Conservation (phyloP, 30 jellyfish, hydroid and myxozoan species). For the Clytia hemisphaerica region DNA sequence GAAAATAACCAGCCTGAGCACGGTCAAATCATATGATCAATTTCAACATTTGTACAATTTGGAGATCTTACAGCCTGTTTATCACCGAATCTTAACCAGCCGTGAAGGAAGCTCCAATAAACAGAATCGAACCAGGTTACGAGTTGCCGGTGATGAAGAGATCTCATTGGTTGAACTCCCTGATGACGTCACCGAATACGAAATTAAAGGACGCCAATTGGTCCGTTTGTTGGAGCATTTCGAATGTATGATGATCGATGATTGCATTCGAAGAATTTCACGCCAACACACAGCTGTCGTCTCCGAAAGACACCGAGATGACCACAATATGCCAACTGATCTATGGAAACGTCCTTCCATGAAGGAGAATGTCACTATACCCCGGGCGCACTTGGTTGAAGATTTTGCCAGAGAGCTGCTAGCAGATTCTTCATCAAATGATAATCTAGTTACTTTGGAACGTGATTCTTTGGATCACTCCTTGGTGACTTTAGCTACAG, state of each 20-base stretch:
- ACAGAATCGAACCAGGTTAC: too few relatives aligned
- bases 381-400: slow-evolving; percentile 59
- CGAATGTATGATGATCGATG: slow-evolving; percentile 68
- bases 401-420: slow-evolving; percentile 29
- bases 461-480: slow-evolving; percentile 46
- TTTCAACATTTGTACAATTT: slow-evolving; percentile 37
- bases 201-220: slow-evolving; percentile 61
- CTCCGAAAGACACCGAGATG: slow-evolving; percentile 70
- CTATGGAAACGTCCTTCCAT: slow-evolving; percentile 69
- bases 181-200: slow-evolving; percentile 54
- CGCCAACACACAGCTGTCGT: slow-evolving; percentile 65
- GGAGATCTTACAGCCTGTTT: slow-evolving; percentile 50
- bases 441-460: not conserved
- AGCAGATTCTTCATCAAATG: too few relatives aligned
- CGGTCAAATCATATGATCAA: slow-evolving; percentile 21
- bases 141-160: slow-evolving; percentile 49
- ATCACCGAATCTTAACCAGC: slow-evolving; percentile 50
- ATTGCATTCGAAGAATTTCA: slow-evolving; percentile 51
- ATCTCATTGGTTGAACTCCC: slow-evolving; percentile 35
- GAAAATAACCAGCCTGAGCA: slow-evolving; percentile 20
- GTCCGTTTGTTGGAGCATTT: slow-evolving; percentile 53
- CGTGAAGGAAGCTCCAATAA: too few relatives aligned
- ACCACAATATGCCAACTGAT: slow-evolving; percentile 66
- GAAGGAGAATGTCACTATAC: slow-evolving; percentile 48
- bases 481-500: slow-evolving; percentile 39